A percentile compares a stretch with the other conserved stretches of the same genome.
These are phyloP conservation scores for Gerris lacustris DNA, from an alignment of 2,888 invertebrate species.

Conservation along the genomic window DNA sequence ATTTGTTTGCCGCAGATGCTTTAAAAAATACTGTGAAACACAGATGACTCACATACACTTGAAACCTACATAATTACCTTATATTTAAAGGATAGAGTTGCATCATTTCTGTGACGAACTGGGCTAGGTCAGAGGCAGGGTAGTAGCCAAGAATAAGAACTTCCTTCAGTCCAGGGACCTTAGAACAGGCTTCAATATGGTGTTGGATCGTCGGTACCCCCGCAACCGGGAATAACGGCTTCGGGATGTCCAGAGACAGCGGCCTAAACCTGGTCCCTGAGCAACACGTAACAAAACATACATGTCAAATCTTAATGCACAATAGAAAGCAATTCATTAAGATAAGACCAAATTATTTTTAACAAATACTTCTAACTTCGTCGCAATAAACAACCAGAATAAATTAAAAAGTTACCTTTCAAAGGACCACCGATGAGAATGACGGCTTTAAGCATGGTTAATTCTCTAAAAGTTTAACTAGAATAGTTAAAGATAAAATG, in stretches of 20 bases:
- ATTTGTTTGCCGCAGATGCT: no score
- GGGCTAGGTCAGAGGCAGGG: slow-evolving; percentile 66
- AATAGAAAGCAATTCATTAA: background rate
- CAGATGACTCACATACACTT: no score
- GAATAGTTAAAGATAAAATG: no score
- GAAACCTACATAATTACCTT: slow-evolving; percentile 41
- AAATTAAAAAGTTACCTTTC: slow-evolving; percentile 55
- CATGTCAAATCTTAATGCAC: background rate
- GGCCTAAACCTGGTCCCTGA: slow-evolving; percentile 94
- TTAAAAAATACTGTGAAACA: no score
- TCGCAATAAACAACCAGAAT: background rate
- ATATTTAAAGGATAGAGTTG: slow-evolving; percentile 68
- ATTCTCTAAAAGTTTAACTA: no score
- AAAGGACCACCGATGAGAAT: slow-evolving; percentile 88
- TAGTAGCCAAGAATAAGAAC: slow-evolving; percentile 91
- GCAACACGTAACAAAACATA: slow-evolving; percentile 21
- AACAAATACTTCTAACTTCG: background rate
- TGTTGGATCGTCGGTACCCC: slow-evolving; percentile 93
- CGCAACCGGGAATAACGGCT: slow-evolving; percentile 93
- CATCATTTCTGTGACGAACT: slow-evolving; percentile 77
- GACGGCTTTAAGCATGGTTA: slow-evolving; percentile 39
- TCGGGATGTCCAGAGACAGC: slow-evolving; percentile 89
- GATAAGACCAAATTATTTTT: background rate
- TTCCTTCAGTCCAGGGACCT: slow-evolving; percentile 69
- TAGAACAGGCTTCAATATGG: slow-evolving; percentile 84